phyloP scores from a whole-genome alignment of 2,113 vertebrate species.

The Cryptomyrus ogoouensis region DNA sequence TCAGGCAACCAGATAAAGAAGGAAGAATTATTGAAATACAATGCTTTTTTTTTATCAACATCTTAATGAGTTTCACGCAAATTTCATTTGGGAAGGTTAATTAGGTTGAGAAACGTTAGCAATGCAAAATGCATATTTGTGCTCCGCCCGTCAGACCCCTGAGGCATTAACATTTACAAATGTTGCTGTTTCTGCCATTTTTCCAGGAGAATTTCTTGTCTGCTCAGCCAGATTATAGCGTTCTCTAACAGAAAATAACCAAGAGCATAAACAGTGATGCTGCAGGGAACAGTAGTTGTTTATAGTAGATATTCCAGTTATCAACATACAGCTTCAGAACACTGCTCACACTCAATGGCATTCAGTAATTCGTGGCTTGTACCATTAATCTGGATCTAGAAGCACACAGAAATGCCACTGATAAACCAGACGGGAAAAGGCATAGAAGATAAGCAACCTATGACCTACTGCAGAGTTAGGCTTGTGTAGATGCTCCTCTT shows the following conservation, averaged over 20 bases:
- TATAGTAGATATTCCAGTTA: background rate
- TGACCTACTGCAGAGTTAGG: background rate
- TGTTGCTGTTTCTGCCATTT: background rate
- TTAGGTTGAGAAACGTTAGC: background rate
- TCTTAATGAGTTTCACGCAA: background rate
- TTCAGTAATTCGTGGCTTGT: background rate
- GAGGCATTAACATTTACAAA: background rate
- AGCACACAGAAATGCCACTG: background rate
- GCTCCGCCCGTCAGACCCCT: background rate
- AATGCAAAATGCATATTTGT: background rate
- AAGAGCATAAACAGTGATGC: conserved; percentile 5
- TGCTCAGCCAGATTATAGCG: background rate
- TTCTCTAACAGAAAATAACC: background rate
- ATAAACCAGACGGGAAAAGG: background rate
- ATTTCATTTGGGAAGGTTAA: background rate
- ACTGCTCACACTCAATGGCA: background rate
- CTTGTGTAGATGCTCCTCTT: background rate
- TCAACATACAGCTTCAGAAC: background rate
- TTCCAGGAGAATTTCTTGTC: background rate
- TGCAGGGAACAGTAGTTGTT: background rate
- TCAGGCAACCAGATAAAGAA: background rate
- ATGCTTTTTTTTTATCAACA: background rate
- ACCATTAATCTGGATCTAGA: background rate
- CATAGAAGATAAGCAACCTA: conserved; percentile 1
- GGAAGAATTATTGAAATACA: background rate